Conservation (phyloP, 2,113 vertebrate species). For the Thamnaconus septentrionalis region DNA sequence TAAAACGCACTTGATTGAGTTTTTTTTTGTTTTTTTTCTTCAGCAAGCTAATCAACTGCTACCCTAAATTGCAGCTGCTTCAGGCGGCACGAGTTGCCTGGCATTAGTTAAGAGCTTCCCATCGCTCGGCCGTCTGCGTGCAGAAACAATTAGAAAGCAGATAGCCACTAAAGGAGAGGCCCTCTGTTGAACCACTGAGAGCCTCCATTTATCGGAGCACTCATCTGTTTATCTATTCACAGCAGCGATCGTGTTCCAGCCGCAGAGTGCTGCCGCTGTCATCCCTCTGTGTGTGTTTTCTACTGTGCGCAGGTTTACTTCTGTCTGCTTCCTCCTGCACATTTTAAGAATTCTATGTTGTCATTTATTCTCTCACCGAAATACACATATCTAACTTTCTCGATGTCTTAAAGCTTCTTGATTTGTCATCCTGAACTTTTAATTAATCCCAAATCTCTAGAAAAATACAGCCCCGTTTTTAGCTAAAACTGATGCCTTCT, state of each 20-base stretch:
- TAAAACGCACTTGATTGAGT: too few relatives aligned
- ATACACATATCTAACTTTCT: too few relatives aligned
- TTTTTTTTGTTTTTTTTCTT: too few relatives aligned
- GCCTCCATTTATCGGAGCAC: slow-evolving; percentile 14
- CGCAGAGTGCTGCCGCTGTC: slow-evolving; percentile 9
- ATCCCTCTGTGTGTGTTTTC: slow-evolving; percentile 2
- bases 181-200: slow-evolving; percentile 12
- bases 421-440: too few relatives aligned
- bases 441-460: too few relatives aligned
- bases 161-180: background rate
- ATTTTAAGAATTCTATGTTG: too few relatives aligned
- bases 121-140: slow-evolving; percentile 1
- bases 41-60: too few relatives aligned
- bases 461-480: too few relatives aligned
- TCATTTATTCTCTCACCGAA: too few relatives aligned
- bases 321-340: background rate
- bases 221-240: slow-evolving; percentile 36
- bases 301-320: background rate
- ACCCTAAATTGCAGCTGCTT: background rate
- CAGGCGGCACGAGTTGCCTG: background rate
- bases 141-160: background rate
- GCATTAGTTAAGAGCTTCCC: background rate
- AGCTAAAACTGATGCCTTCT: too few relatives aligned
- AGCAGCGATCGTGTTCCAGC: slow-evolving; percentile 28
- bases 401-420: too few relatives aligned